A percentile compares a stretch with the other conserved stretches of the same genome.
Evolutionary conservation across 2,797 vertebrate species (phyloP).

Genomic region (Spea hammondii): DNA sequence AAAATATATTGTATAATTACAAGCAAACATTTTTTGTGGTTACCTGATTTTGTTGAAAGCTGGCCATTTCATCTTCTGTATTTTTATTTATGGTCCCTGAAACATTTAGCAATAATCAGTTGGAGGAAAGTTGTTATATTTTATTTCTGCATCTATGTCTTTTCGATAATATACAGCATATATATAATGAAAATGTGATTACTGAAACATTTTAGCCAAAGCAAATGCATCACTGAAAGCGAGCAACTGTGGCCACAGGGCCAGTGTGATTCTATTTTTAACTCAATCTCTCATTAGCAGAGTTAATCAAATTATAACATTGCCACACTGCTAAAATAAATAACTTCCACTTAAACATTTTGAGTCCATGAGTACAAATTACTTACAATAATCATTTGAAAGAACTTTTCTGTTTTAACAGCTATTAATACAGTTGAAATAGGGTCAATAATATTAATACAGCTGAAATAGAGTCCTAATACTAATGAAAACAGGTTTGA

Average conservation of each 20-base stretch:
- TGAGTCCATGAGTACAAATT: neutral
- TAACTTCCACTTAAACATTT: constrained; percentile 5
- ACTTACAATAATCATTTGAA: neutral
- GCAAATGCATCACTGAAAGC: neutral
- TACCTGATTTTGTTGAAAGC: neutral
- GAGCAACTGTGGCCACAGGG: constrained; percentile 11
- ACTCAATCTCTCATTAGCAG: neutral
- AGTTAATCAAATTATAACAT: constrained; percentile 9
- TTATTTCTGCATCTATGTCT: neutral
- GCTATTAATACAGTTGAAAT: no score
- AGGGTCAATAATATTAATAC: no score
- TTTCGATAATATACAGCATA: neutral
- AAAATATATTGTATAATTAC: no score
- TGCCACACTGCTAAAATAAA: constrained; percentile 4
- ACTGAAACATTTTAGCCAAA: neutral
- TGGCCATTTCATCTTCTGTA: neutral
- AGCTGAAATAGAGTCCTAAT: no score
- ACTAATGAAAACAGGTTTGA: no score
- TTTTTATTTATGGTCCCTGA: neutral
- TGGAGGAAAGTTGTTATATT: neutral
- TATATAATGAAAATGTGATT: neutral
- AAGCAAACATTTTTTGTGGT: neutral
- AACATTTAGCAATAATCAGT: neutral
- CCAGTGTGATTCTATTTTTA: neutral
- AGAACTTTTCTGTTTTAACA: no score